A percentile compares a stretch with the other conserved stretches of the same genome.
phyloP scores from a whole-genome alignment of 2,888 invertebrate genomes.

The Ceriagrion tenellum region DNA sequence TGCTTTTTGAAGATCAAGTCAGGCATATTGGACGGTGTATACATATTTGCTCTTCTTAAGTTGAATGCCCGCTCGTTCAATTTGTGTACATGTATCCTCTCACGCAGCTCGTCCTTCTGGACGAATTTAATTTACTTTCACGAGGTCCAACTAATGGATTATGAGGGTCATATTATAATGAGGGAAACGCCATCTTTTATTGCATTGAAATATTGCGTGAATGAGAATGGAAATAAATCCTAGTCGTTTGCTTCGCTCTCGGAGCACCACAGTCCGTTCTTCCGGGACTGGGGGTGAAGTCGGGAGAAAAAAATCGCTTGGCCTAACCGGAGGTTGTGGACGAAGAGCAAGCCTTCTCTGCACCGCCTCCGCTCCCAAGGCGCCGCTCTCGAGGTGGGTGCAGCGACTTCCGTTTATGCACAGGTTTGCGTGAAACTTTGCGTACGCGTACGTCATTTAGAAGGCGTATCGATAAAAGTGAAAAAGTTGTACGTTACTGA shows the following conservation, averaged over 20 bases:
- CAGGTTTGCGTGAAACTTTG: too few species aligned
- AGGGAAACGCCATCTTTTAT: background rate
- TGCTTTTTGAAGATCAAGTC: too few species aligned
- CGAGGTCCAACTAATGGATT: background rate
- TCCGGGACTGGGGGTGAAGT: background rate
- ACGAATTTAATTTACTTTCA: background rate
- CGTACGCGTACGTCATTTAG: too few species aligned
- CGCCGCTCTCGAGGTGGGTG: background rate
- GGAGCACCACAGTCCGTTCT: background rate
- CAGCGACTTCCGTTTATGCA: too few species aligned
- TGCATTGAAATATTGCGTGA: background rate
- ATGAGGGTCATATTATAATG: background rate
- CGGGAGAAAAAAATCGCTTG: background rate
- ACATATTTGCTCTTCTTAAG: too few species aligned
- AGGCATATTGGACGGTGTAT: too few species aligned
- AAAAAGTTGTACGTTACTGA: too few species aligned
- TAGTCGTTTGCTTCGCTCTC: background rate
- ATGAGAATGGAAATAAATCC: background rate
- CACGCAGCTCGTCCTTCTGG: background rate
- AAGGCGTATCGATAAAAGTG: too few species aligned
- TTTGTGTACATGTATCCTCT: background rate
- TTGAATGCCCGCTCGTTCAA: too few species aligned
- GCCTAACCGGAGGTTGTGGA: background rate
- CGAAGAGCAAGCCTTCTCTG: too few species aligned
- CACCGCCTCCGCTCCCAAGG: too few species aligned